These are phyloP conservation scores for Agrochola lychnidis DNA, from an alignment of 2,888 invertebrate species.

Conservation along the genomic window DNA sequence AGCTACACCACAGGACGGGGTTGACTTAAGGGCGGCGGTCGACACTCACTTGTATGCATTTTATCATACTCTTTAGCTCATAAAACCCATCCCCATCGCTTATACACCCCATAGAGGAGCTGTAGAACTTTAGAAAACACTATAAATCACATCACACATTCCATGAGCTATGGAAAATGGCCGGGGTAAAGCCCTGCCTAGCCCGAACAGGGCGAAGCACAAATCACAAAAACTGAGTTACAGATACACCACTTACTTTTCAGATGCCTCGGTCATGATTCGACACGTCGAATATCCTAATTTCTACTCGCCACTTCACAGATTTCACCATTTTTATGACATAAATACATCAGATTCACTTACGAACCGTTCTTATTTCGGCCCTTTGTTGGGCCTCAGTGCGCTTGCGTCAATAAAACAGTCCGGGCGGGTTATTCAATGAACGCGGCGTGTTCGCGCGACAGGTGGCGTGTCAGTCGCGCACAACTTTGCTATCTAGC, in stretches of 20 bases:
- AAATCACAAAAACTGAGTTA: slow-evolving; percentile 78
- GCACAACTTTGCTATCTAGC: slow-evolving; percentile 70
- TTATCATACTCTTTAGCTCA: slow-evolving; percentile 64
- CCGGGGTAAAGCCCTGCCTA: slow-evolving; percentile 88
- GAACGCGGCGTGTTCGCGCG: slow-evolving; percentile 83
- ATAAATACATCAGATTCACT: slow-evolving; percentile 93
- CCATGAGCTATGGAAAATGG: slow-evolving; percentile 86
- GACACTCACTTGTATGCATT: slow-evolving; percentile 66
- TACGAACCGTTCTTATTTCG: slow-evolving; percentile 88
- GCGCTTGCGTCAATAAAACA: slow-evolving; percentile 89
- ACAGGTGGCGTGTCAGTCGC: slow-evolving; percentile 88
- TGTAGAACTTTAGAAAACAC: slow-evolving; percentile 66
- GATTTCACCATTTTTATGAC: slow-evolving; percentile 96
- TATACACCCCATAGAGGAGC: slow-evolving; percentile 51
- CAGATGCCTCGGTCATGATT: slow-evolving; percentile 98
- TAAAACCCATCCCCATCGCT: slow-evolving; percentile 47
- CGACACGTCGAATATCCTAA: slow-evolving; percentile 95
- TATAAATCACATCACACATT: slow-evolving; percentile 76
- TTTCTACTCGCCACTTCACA: slow-evolving; percentile 95
- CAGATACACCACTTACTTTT: slow-evolving; percentile 93
- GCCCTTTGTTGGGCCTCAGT: slow-evolving; percentile 90
- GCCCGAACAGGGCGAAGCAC: slow-evolving; percentile 82
- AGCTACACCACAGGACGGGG: slow-evolving; percentile 78
- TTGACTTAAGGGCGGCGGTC: slow-evolving; percentile 88
- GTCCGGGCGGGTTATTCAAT: slow-evolving; percentile 88